Evolutionary conservation across 92 coral and sea anemone species (phyloP).

Genomic region (Virgularia gustaviana): DNA sequence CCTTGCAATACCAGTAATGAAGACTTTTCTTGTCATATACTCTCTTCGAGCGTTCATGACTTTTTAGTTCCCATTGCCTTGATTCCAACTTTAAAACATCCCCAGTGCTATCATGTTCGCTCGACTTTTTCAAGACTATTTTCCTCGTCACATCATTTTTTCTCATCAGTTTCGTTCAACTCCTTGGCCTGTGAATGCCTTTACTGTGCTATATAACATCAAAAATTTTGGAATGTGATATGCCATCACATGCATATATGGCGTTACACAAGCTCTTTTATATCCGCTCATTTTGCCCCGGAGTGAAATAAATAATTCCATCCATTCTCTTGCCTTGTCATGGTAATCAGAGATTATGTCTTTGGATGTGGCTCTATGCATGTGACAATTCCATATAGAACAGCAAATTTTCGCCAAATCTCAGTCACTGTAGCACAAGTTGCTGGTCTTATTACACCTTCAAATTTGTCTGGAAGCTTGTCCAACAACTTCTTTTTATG

Average conservation of each 20-base stretch:
- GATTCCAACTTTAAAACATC: constrained; percentile 55
- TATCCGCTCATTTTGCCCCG: constrained; percentile 5
- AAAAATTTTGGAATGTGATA: not conserved
- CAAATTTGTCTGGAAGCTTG: constrained; percentile 6
- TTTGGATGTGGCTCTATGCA: not conserved
- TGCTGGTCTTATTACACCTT: constrained; percentile 5
- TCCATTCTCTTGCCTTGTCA: constrained; percentile 20
- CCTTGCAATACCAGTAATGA: constrained; percentile 37
- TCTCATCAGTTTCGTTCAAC: not conserved
- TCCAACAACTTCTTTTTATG: constrained; percentile 2
- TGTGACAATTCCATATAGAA: constrained; percentile 3
- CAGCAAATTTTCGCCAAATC: constrained; percentile 8
- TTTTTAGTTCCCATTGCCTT: constrained; percentile 58
- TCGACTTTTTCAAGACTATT: constrained; percentile 41
- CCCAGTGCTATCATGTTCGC: constrained; percentile 44
- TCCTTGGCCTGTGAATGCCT: constrained; percentile 6
- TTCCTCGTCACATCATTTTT: constrained; percentile 33
- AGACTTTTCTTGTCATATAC: constrained; percentile 35
- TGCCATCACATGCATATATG: constrained; percentile 10
- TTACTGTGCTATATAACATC: not conserved
- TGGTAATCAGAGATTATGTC: not conserved
- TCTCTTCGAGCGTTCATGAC: constrained; percentile 42
- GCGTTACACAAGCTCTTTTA: not conserved
- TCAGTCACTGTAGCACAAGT: not conserved
- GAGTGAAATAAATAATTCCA: constrained; percentile 1